Percentiles rank a stretch among this genome's conserved stretches.
phyloP scores from a whole-genome alignment of 2,888 invertebrate genomes.

The Tiliacea aurago region DNA sequence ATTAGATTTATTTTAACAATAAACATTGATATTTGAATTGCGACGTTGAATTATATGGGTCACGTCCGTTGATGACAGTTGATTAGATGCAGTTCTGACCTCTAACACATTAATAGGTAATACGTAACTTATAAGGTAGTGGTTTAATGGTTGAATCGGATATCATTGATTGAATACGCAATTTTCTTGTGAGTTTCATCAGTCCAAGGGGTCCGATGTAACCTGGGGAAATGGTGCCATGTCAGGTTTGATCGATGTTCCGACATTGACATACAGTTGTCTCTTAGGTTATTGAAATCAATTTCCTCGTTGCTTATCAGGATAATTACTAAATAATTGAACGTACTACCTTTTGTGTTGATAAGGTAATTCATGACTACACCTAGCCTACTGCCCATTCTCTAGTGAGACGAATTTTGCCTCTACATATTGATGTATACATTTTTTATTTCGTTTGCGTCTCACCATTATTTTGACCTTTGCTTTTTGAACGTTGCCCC shows the following conservation, averaged over 20 bases:
- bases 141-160: slow-evolving; percentile 11
- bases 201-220: slow-evolving; percentile 22
- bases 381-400: not conserved
- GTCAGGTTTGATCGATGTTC: slow-evolving; percentile 1
- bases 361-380: not conserved
- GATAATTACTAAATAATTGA: not conserved
- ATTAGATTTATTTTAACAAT: slow-evolving; percentile 65
- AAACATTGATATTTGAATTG: slow-evolving; percentile 71
- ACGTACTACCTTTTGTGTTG: not conserved
- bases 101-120: slow-evolving; percentile 39
- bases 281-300: not conserved
- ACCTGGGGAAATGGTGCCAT: slow-evolving; percentile 24
- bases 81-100: slow-evolving; percentile 67
- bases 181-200: slow-evolving; percentile 44
- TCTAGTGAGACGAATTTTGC: not conserved
- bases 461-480: slow-evolving; percentile 19
- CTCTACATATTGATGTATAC: not conserved
- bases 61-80: slow-evolving; percentile 54
- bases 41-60: slow-evolving; percentile 66
- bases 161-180: slow-evolving; percentile 45
- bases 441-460: not conserved
- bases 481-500: not conserved
- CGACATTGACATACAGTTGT: slow-evolving; percentile 34
- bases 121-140: slow-evolving; percentile 16
- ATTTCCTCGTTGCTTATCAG: slow-evolving; percentile 23